These are phyloP conservation scores for Hystrix brachyura DNA, from an alignment of 2,113 vertebrate genomes.

Conservation along the genomic window DNA sequence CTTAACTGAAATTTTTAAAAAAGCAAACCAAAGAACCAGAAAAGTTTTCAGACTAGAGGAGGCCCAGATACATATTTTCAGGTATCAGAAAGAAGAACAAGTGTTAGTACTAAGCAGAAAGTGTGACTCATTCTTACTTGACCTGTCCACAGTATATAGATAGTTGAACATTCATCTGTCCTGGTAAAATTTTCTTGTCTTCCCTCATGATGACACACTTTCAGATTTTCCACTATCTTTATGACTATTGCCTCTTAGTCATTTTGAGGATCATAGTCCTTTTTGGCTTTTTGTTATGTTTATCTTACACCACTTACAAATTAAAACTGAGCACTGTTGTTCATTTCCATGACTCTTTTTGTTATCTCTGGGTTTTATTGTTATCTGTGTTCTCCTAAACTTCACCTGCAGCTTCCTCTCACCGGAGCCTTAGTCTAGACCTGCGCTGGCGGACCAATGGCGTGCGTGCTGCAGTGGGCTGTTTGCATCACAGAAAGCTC, in stretches of 20 bases:
- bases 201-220: neutral
- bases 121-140: neutral
- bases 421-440: neutral
- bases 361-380: neutral
- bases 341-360: neutral
- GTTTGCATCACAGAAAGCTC: neutral
- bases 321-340: neutral
- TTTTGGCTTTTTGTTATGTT: neutral
- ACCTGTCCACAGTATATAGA: neutral
- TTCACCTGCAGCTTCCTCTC: neutral
- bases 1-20: neutral
- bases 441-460: neutral
- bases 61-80: neutral
- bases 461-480: neutral
- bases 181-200: neutral
- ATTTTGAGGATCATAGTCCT: neutral
- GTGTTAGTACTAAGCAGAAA: neutral
- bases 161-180: neutral
- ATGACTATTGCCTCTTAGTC: neutral
- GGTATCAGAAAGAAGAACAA: neutral
- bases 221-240: neutral
- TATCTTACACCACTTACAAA: neutral
- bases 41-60: neutral
- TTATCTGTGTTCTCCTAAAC: neutral
- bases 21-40: neutral